Base-by-base conservation (phyloP, 2,888 invertebrate genomes). In the Sclerodermus sp. region DNA sequence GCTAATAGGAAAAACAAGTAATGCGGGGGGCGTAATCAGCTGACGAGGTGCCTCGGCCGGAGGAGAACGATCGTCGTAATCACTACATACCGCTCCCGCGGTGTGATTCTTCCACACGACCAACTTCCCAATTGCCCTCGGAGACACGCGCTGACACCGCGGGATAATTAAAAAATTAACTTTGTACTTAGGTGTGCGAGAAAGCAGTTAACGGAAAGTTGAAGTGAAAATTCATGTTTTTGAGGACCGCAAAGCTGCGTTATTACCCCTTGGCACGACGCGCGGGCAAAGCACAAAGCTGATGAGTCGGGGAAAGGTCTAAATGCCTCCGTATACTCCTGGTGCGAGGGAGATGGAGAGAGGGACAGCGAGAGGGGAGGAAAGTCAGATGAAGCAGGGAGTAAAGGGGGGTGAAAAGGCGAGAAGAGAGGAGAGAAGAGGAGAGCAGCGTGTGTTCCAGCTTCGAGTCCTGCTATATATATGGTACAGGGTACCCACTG, bases 191-290 rank as follows among this genome's bases (percentile, higher is more conserved):
- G 73, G 65, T 61, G 62, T 55, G 60, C 62, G 57, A 56, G 61
- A 59, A 36, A 49, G 66, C 68, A 74, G 76, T 75, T 74, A 72
- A 73, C 70, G 65, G 57, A 71, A 76, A 77, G 76, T 77, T 77
- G 73, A 71, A 74, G 73, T 74, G 76, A 77, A 77, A 77, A 76
- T 74, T 76, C 75, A 67, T 76, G 76, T 76, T 76, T 74, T 75
- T 71, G 76, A 74, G 71, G 66, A 70, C 58, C 66, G 55, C 53
- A 57, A 66, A 60, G 61, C 61, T 58, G 53, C 66, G 67, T 71
- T 71, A 73, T 73, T 70, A 71, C 62, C 62, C 60, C 62, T 57
- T 59, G 61, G 54, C 59, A 53, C 29, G 42, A 48, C 47, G 44
- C 40, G 47, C 59, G 63, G 66, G 69, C 68, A 68, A 63, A 71